Evolutionary conservation across 2,888 invertebrate species (phyloP), one percentile per base, ranked within the genome.

Genomic region (Trissoscelio sp.): DNA sequence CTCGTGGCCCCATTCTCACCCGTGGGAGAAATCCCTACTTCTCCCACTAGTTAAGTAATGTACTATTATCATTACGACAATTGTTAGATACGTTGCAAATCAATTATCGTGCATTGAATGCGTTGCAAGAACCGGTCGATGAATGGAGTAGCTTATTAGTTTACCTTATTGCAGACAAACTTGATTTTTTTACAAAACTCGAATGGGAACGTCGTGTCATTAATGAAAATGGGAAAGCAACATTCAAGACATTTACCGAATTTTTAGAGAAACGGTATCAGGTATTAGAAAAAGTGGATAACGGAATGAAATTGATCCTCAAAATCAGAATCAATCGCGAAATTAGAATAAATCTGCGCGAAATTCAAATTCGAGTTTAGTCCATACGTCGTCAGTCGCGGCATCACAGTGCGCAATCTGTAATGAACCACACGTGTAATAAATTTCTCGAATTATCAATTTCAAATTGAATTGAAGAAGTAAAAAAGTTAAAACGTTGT

Each of bases 91-190:
- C 55, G 34, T 39, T 83, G 7, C 67, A 84, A 64, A 72, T 78
- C 3, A 82, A 84, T 24, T 48, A 79, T 11, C 77, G 79, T 0
- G 82, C 85, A 3, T 73, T 86, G 44, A 66, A 83, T 28, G 73
- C 84, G 9, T 72, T 86, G n/a, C 74, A 79, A 7, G 67, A 83
- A 72, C 83, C 85, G 3, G 79, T 83, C 16, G 82, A 86, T 4
- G 11, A 67, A 12, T 86, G 86, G 86, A 83, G 85, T 57, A 81
- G 82, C 6, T 34, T 86, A n/a, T 28, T 86, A 16, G 80, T 85
- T 31, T 84, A 83, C 44, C 46, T 87, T 9, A 70, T 84, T n/a
- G 72, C 67, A 7, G 70, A 72, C 5, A 87, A 86, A 58, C 67
- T 86, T 39, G 86, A 87, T 55, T 39, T 44, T 12, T 42, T 48